A percentile compares a stretch with the other conserved stretches of the same genome.
These are phyloP conservation scores for Cydia splendana DNA, from an alignment of 1,140 invertebrate species.

Conservation along the genomic window DNA sequence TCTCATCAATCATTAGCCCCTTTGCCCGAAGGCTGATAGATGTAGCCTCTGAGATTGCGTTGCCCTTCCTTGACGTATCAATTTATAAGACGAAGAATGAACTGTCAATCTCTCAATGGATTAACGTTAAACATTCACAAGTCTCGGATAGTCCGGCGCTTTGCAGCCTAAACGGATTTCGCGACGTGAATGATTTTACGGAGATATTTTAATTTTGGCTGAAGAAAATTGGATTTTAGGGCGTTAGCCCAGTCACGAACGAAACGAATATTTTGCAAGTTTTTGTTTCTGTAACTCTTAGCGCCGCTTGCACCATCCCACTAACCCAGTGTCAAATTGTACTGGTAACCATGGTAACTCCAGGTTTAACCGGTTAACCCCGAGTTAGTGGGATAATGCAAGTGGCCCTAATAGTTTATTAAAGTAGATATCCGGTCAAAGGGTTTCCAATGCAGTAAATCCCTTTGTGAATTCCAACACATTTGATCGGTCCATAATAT, in stretches of 20 bases:
- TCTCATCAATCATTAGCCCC: conserved; percentile 71
- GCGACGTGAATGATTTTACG: conserved; percentile 13
- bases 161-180: conserved; percentile 25
- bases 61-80: conserved; percentile 66
- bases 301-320: no score
- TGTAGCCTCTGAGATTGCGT: conserved; percentile 64
- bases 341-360: no score
- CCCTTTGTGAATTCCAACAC: background rate
- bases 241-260: background rate
- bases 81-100: conserved; percentile 76
- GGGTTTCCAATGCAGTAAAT: background rate
- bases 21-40: conserved; percentile 57
- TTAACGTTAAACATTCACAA: conserved; percentile 58
- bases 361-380: no score
- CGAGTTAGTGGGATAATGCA: no score
- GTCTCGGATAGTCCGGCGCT: conserved; percentile 32
- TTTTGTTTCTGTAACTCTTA: background rate
- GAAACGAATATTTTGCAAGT: background rate
- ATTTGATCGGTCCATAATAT: background rate
- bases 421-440: background rate
- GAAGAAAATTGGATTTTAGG: background rate
- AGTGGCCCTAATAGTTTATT: background rate
- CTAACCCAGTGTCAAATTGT: no score
- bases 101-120: conserved; percentile 61
- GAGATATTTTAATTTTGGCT: conserved; percentile 23